Percentiles rank a stretch among this genome's conserved stretches.
Evolutionary conservation across 2,113 vertebrate species (phyloP).

Genomic region (Ptilorrhoa leucosticta): DNA sequence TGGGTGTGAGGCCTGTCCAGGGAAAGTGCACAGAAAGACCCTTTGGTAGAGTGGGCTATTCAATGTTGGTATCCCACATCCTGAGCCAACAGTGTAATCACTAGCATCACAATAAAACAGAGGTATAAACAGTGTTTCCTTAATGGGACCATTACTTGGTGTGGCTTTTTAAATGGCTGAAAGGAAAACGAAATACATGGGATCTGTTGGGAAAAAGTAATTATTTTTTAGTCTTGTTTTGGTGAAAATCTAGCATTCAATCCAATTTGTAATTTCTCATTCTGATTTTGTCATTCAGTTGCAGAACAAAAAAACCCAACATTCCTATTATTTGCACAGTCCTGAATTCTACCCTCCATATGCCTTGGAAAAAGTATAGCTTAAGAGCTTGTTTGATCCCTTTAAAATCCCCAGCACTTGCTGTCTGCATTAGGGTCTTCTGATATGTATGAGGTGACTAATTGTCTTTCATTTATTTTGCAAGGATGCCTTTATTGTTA

Average conservation of each 20-base stretch:
- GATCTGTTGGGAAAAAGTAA: neutral
- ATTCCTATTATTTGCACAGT: neutral
- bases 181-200: neutral
- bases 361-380: neutral
- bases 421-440: neutral
- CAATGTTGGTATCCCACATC: neutral
- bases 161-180: neutral
- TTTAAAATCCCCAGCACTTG: neutral
- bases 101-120: neutral
- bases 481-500: neutral
- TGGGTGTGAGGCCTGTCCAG: rapidly evolving
- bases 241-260: neutral
- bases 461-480: neutral
- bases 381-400: neutral
- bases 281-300: neutral
- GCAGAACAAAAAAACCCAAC: neutral
- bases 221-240: neutral
- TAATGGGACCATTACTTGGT: neutral
- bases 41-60: neutral
- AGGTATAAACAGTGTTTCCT: neutral
- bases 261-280: neutral
- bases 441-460: neutral
- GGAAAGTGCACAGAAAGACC: neutral
- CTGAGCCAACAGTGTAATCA: neutral
- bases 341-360: neutral